Conservation (phyloP, 1,140 invertebrate species). For the Chionoecetes opilio region DNA sequence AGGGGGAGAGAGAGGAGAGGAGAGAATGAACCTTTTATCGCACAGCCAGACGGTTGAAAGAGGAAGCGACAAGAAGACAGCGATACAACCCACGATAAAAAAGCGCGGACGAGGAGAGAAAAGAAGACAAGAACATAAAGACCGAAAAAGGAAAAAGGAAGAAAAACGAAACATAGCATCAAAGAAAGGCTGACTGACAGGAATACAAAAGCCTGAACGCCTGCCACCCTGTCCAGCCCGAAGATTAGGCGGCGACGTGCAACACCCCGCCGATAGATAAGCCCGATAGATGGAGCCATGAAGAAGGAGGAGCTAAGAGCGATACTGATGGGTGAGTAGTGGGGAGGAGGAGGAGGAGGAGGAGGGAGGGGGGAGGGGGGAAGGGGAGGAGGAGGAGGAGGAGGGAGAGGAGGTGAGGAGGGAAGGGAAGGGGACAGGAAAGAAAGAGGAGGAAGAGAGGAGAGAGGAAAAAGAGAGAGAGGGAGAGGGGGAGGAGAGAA, state of each 20-base stretch:
- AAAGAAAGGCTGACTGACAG: no score
- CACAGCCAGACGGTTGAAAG: not conserved
- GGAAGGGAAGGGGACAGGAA: not conserved
- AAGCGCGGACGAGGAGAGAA: no score
- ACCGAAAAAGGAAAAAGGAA: no score
- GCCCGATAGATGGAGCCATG: conserved; percentile 5
- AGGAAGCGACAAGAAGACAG: no score
- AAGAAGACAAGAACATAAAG: no score
- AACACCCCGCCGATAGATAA: not conserved
- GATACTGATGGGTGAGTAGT: not conserved
- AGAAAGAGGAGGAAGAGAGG: not conserved
- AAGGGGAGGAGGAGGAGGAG: not conserved
- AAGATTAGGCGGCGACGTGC: not conserved
- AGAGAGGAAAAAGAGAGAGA: not conserved
- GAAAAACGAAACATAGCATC: no score
- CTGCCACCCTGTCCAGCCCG: no score
- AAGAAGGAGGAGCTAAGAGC: not conserved
- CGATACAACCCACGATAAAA: no score
- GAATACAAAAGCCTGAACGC: not conserved
- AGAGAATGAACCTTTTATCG: conserved; percentile 9
- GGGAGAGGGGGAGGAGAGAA: conserved; percentile 13
- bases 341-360: no score
- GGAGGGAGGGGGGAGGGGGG: not conserved
- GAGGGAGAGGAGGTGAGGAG: not conserved
- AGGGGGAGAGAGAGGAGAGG: not conserved